Evolutionary conservation across 1,140 invertebrate species (phyloP).

Genomic region (Sarcophaga peregrina): DNA sequence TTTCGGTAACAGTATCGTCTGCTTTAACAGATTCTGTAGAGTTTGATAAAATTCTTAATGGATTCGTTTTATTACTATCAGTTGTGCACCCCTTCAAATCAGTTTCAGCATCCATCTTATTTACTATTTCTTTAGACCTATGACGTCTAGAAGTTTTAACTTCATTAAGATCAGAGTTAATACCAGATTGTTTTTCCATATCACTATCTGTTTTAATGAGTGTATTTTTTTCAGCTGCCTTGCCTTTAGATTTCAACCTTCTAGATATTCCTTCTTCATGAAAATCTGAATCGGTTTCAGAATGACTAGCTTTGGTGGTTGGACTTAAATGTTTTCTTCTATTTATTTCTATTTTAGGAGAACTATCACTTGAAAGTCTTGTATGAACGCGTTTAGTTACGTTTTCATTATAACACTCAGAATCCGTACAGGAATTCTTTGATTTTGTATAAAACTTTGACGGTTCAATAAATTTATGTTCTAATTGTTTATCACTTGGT

Average conservation of each 20-base stretch:
- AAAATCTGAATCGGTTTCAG: background rate
- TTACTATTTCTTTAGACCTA: background rate
- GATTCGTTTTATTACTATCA: too few species aligned
- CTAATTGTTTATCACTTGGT: background rate
- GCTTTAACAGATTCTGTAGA: too few species aligned
- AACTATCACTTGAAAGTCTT: background rate
- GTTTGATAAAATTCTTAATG: too few species aligned
- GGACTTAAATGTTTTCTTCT: background rate
- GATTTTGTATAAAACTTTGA: background rate
- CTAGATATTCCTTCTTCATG: background rate
- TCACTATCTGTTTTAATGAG: background rate
- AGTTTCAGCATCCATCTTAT: too few species aligned
- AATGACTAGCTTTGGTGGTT: background rate
- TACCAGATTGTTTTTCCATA: background rate
- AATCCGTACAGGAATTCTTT: slow-evolving; percentile 11
- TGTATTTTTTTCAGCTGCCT: background rate
- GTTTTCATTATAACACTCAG: background rate
- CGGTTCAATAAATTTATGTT: slow-evolving; percentile 1
- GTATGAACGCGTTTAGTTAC: background rate
- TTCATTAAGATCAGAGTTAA: background rate
- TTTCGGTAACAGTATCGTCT: too few species aligned
- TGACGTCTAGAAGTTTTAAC: background rate
- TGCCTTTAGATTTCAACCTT: background rate
- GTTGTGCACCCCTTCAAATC: too few species aligned
- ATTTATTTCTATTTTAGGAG: background rate